Conservation (phyloP, 2,113 vertebrate species). For the Euleptes europaea region DNA sequence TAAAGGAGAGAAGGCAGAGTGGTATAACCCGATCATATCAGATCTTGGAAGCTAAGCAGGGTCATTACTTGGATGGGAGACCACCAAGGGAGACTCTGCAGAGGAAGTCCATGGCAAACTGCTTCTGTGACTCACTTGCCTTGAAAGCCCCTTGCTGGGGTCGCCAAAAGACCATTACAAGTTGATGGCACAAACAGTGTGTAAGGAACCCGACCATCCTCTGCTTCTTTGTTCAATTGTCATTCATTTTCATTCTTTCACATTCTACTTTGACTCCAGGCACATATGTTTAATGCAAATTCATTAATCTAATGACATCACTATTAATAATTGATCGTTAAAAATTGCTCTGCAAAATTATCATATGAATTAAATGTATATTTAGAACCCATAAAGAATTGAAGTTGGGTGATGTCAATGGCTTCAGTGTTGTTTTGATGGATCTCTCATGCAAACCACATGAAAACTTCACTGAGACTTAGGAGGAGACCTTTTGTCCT, state of each 20-base stretch:
- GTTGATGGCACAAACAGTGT: background rate
- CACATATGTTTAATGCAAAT: conserved; percentile 24
- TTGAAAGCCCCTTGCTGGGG: conserved; percentile 58
- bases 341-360: conserved; percentile 27
- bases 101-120: too few relatives aligned
- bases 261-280: conserved; percentile 33
- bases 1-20: too few relatives aligned
- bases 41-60: too few relatives aligned
- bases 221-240: conserved; percentile 51
- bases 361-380: background rate
- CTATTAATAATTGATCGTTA: conserved; percentile 24
- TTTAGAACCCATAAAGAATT: conserved; percentile 3
- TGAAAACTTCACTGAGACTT: background rate
- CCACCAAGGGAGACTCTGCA: too few relatives aligned
- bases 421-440: conserved; percentile 12
- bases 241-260: conserved; percentile 47
- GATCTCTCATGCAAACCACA: background rate
- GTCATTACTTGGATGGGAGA: too few relatives aligned
- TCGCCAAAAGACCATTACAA: conserved; percentile 44
- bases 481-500: background rate
- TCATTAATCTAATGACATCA: conserved; percentile 41
- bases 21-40: too few relatives aligned
- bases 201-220: background rate
- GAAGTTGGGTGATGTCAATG: background rate
- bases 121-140: conserved; percentile 64